These are phyloP conservation scores for Amniataba percoides DNA, from an alignment of 2,797 vertebrate genomes.

Conservation along the genomic window DNA sequence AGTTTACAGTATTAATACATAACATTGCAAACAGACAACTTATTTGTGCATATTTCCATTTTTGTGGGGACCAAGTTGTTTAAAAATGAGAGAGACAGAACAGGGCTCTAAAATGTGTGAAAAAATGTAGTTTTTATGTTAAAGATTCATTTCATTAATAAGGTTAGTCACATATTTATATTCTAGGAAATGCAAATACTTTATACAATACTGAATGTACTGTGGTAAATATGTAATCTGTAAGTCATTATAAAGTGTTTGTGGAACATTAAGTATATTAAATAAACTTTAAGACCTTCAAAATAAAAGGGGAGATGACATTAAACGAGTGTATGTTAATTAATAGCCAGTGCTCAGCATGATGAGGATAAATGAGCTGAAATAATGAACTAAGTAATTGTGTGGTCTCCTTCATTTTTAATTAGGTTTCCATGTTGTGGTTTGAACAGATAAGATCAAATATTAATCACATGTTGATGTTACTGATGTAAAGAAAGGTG, in stretches of 20 bases:
- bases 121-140: neutral
- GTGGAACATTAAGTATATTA: neutral
- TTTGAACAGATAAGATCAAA: neutral
- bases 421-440: neutral
- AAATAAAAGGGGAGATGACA: too few species aligned
- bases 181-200: neutral
- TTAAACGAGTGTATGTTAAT: neutral
- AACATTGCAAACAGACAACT: neutral
- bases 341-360: neutral
- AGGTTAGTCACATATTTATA: too few species aligned
- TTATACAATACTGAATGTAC: neutral
- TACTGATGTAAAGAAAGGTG: neutral
- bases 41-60: neutral
- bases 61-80: neutral
- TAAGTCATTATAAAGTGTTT: neutral
- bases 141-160: neutral
- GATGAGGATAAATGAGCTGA: neutral
- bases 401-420: neutral
- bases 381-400: neutral
- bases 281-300: neutral
- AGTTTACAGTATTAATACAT: slow-evolving; percentile 9
- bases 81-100: neutral
- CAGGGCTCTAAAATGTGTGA: too few species aligned
- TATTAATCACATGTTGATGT: neutral
- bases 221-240: neutral